Base-by-base conservation (phyloP, 2,113 vertebrate species). In the Triplophysa tibetana region DNA sequence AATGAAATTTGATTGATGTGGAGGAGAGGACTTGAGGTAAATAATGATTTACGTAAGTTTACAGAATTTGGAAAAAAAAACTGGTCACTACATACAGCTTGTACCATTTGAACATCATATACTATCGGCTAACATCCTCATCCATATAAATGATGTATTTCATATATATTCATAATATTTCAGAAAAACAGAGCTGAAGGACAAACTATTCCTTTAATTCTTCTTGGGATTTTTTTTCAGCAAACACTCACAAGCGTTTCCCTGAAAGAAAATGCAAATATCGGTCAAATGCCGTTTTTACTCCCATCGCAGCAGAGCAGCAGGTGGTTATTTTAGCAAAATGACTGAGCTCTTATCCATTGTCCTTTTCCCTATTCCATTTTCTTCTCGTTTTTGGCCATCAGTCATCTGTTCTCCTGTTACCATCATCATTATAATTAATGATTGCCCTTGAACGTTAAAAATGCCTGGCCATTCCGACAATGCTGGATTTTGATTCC, bases 341-440 rank as follows among this genome's bases (percentile, higher is more conserved):
- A 63, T 63, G 41, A 75, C 16, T 29, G 16, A 13, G 41, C 62
- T 64, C 54, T 54, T 65, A 77, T 66, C 45, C 43, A 50, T 65
- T 38, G 75, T 65, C 62, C 61, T 54, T 38, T 65, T 65, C 7
- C 26, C 8, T 13, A 61, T 61, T 38, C 24, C 1, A 11, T 16
- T 29, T 29, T 29, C 4, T 29, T 29, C 29, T 29, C 29, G 4
- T 72, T 21, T 45, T 45, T 45, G 26, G 41, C 17, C 63, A 77
- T 77, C 75, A 77, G 62, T 77, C 48, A 65, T 65, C 75, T 66
- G 75, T 77, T 77, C 74, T 65, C 33, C 62, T 77, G 29, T 77
- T 52, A 66, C 54, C 19, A 1, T 52, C 75, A 38, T 66, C 75
- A 54, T 77, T 77, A 52, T 66, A 77, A 77, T 77, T 66, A 65